Percentiles rank a stretch among this genome's conserved stretches.
Conservation (phyloP, 2,797 vertebrate genomes). For the Cichlasoma orientale region DNA sequence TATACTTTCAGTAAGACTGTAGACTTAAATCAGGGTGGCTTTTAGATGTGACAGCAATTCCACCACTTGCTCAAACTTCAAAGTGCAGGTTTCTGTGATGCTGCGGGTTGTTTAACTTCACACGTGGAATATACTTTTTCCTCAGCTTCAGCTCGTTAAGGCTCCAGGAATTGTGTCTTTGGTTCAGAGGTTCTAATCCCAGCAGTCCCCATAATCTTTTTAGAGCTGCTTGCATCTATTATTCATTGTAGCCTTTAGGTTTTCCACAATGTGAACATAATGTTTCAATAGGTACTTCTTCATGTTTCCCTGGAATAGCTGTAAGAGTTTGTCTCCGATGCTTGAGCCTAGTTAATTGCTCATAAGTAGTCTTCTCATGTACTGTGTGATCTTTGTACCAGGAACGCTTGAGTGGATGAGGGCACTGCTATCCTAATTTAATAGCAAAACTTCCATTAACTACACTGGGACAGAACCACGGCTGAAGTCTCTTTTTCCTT, state of each 20-base stretch:
- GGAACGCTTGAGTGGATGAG: conserved; percentile 9
- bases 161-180: conserved; percentile 45
- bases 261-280: conserved; percentile 22
- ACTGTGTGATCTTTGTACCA: conserved; percentile 9
- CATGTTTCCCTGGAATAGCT: conserved; percentile 3
- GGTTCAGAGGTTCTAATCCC: conserved; percentile 42
- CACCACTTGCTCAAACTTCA: conserved; percentile 28
- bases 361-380: conserved; percentile 16
- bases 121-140: conserved; percentile 11
- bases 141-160: conserved; percentile 41
- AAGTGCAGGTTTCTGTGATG: conserved; percentile 19
- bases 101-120: conserved; percentile 48
- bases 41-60: conserved; percentile 27
- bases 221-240: conserved; percentile 29
- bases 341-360: conserved; percentile 20
- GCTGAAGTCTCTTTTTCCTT: conserved; percentile 3
- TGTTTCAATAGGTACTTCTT: conserved; percentile 33
- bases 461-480: conserved; percentile 7
- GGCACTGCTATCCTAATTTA: conserved; percentile 11
- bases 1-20: neutral
- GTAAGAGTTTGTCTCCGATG: conserved; percentile 11
- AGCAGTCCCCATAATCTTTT: conserved; percentile 47
- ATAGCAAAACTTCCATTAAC: conserved; percentile 22
- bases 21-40: neutral
- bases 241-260: conserved; percentile 35